These are phyloP conservation scores for Tapirus indicus DNA, from an alignment of 2,797 vertebrate species.

Conservation along the genomic window DNA sequence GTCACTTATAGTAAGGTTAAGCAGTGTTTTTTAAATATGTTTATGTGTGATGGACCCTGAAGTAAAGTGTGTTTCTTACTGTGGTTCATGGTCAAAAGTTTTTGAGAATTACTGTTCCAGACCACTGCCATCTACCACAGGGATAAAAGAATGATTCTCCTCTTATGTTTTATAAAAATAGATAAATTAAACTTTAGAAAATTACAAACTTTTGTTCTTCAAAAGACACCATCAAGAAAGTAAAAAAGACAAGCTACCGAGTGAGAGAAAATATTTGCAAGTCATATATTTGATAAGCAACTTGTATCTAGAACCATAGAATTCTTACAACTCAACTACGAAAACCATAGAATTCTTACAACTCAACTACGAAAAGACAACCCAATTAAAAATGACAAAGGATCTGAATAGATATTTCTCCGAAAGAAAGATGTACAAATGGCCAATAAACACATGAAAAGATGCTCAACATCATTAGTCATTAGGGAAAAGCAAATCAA, in stretches of 20 bases:
- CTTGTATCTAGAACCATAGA: neutral
- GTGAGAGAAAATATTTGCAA: neutral
- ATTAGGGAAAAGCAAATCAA: neutral
- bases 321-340: slow-evolving; percentile 45
- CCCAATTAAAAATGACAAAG: neutral
- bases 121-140: neutral
- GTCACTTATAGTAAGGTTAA: neutral
- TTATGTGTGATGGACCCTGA: neutral
- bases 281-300: neutral
- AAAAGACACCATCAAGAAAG: slow-evolving; percentile 39
- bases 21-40: neutral
- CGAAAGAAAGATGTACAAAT: neutral
- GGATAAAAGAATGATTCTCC: neutral
- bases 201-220: neutral
- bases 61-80: neutral
- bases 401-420: neutral
- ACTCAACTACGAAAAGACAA: slow-evolving; percentile 45
- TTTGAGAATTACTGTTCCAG: neutral
- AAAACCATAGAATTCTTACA: slow-evolving; percentile 38
- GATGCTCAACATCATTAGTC: neutral
- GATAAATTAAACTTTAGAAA: slow-evolving; percentile 17
- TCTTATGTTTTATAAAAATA: slow-evolving; percentile 3
- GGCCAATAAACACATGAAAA: slow-evolving; percentile 8
- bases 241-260: neutral
- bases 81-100: neutral